Conservation (phyloP, 1,140 invertebrate genomes). For the Eulimnadia texana region DNA sequence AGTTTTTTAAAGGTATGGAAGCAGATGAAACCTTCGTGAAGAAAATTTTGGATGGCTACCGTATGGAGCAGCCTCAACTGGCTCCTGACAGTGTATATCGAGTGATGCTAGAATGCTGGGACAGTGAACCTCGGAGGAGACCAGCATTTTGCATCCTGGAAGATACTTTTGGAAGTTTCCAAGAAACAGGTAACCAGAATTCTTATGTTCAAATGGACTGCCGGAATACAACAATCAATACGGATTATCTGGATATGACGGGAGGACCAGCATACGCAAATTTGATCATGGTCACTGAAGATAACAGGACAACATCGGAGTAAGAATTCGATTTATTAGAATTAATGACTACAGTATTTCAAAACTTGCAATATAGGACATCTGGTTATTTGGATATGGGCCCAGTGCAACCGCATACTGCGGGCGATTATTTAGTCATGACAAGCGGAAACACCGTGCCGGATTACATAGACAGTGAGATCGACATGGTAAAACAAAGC, state of each 20-base stretch:
- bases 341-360: no score
- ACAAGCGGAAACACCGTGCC: no score
- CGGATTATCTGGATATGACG: slow-evolving; percentile 64
- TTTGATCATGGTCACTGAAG: no score
- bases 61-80: slow-evolving; percentile 1
- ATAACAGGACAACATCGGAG: background rate
- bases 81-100: slow-evolving; percentile 38
- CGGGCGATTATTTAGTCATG: background rate
- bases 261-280: slow-evolving; percentile 47
- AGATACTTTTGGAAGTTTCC: slow-evolving; percentile 52
- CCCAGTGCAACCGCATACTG: background rate
- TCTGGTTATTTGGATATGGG: background rate
- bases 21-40: background rate
- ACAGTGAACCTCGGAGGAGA: slow-evolving; percentile 51
- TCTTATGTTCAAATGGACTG: slow-evolving; percentile 61
- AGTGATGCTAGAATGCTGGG: slow-evolving; percentile 76
- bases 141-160: slow-evolving; percentile 64
- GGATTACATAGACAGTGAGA: no score
- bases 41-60: background rate
- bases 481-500: no score
- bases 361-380: no score
- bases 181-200: no score
- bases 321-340: no score
- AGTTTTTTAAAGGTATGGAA: slow-evolving; percentile 21
- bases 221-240: slow-evolving; percentile 31